A percentile compares a stretch with the other conserved stretches of the same genome.
These are phyloP conservation scores for Eucriotettix oculatus DNA, from an alignment of 2,888 invertebrate species.

Conservation along the genomic window DNA sequence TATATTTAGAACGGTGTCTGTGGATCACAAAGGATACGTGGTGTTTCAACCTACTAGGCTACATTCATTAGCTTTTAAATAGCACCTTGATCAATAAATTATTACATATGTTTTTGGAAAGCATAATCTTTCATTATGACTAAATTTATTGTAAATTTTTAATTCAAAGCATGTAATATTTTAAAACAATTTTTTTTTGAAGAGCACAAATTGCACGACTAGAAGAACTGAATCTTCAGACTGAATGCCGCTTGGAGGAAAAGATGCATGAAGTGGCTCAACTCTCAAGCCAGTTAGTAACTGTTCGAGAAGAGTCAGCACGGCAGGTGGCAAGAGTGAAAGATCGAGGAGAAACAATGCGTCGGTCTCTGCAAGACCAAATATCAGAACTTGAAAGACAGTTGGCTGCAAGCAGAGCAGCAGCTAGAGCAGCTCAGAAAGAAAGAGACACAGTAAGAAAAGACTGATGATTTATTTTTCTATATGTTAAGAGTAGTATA, in stretches of 20 bases:
- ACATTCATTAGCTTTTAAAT: too few species aligned
- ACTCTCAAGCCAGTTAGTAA: slow-evolving; percentile 44
- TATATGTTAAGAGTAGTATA: not conserved
- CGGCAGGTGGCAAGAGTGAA: slow-evolving; percentile 45
- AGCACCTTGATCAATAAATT: too few species aligned
- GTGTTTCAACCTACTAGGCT: too few species aligned
- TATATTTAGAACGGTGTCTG: too few species aligned
- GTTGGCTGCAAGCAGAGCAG: slow-evolving; percentile 43
- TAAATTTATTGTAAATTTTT: too few species aligned
- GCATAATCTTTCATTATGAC: too few species aligned
- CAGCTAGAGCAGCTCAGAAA: slow-evolving; percentile 44
- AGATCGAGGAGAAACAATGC: slow-evolving; percentile 46
- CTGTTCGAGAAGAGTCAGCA: slow-evolving; percentile 49
- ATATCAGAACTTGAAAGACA: slow-evolving; percentile 50
- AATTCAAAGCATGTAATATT: not conserved
- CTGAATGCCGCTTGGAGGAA: slow-evolving; percentile 44
- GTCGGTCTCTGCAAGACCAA: slow-evolving; percentile 43
- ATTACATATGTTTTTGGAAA: too few species aligned
- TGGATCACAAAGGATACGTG: too few species aligned
- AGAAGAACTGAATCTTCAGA: slow-evolving; percentile 39
- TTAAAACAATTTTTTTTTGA: not conserved
- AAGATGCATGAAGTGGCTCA: slow-evolving; percentile 51
- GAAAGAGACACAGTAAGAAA: slow-evolving; percentile 41
- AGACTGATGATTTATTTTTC: not conserved
- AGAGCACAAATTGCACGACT: slow-evolving; percentile 33